A percentile compares a stretch with the other conserved stretches of the same genome.
These are phyloP conservation scores for Maniola hyperantus DNA, from an alignment of 2,888 invertebrate species.

Conservation along the genomic window DNA sequence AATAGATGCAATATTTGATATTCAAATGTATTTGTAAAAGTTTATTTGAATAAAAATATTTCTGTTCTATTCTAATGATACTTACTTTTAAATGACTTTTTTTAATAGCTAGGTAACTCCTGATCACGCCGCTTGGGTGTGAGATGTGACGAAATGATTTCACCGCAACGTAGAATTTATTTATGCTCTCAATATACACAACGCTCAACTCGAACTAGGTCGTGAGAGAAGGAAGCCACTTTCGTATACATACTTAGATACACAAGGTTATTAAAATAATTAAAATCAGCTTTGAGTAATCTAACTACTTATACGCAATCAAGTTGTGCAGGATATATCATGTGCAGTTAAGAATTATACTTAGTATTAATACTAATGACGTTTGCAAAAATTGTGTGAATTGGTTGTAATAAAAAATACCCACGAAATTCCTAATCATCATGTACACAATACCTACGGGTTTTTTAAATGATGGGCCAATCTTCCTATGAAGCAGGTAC, in stretches of 20 bases:
- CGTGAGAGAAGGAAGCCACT: constrained; percentile 50
- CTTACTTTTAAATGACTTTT: constrained; percentile 25
- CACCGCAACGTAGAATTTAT: constrained; percentile 44
- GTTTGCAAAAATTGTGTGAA: not conserved
- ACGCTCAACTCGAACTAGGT: constrained; percentile 53
- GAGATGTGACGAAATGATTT: constrained; percentile 37
- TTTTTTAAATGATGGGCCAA: too few species aligned
- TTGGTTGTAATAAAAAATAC: not conserved
- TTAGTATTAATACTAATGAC: not conserved
- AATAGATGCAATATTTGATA: too few species aligned
- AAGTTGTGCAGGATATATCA: constrained; percentile 17
- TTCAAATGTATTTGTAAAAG: too few species aligned
- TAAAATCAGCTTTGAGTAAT: constrained; percentile 23
- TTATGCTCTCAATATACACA: constrained; percentile 48
- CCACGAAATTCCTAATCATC: too few species aligned
- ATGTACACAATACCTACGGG: too few species aligned
- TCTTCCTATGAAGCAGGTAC: too few species aligned
- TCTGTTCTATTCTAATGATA: not conserved
- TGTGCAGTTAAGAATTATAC: not conserved
- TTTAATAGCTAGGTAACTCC: constrained; percentile 30
- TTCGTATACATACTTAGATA: constrained; percentile 35
- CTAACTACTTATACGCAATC: constrained; percentile 3
- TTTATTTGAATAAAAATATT: too few species aligned
- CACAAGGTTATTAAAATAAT: constrained; percentile 48
- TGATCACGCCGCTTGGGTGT: constrained; percentile 25